A percentile compares a stretch with the other conserved stretches of the same genome.
Conservation (phyloP, 2,797 vertebrate genomes). For the Macrochelys suwanniensis region DNA sequence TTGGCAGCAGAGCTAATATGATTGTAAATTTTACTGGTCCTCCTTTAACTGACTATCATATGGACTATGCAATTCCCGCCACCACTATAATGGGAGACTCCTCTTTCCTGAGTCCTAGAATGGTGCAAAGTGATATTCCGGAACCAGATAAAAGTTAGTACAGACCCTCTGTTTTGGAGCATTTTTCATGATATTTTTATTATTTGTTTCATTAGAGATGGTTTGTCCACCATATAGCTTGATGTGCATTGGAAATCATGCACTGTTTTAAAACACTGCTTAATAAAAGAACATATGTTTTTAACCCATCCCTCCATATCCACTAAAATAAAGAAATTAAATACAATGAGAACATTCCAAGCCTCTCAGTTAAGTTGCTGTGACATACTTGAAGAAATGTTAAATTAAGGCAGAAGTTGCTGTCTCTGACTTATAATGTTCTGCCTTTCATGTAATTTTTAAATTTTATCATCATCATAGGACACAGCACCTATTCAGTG, state of each 20-base stretch:
- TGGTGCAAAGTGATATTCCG: background rate
- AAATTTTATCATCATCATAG: background rate
- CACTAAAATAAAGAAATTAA: background rate
- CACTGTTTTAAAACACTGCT: background rate
- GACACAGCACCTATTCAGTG: background rate
- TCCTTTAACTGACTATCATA: background rate
- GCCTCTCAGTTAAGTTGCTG: background rate
- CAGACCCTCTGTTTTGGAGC: background rate
- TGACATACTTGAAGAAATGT: background rate
- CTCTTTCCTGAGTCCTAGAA: background rate
- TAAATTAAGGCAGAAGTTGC: background rate
- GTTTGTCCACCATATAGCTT: background rate
- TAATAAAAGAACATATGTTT: background rate
- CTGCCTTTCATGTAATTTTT: background rate
- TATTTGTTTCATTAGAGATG: background rate
- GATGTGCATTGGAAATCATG: background rate
- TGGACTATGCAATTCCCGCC: background rate
- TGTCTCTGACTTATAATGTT: background rate
- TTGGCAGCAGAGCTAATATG: background rate
- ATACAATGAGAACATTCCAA: background rate
- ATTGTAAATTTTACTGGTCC: background rate
- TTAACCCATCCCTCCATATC: background rate
- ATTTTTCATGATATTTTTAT: background rate
- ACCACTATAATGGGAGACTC: background rate
- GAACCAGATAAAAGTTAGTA: background rate